These are phyloP conservation scores for Xenus cinereus DNA, from an alignment of 2,113 vertebrate genomes.

Conservation along the genomic window DNA sequence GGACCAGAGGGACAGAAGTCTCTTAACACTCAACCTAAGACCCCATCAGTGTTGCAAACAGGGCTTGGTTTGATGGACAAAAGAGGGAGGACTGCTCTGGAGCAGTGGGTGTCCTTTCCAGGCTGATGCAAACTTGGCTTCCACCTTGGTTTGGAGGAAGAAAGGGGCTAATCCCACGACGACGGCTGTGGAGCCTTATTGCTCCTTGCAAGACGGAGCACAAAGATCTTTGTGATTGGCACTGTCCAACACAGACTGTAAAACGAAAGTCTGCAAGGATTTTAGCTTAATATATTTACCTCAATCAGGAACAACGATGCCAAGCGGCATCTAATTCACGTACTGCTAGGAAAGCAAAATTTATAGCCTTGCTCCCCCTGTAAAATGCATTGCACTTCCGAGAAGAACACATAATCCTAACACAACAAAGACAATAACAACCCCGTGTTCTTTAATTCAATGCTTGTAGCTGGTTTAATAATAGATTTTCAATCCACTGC, in stretches of 20 bases:
- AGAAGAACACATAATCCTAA: constrained; percentile 12
- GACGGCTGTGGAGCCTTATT: not conserved
- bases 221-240: not conserved
- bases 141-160: not conserved
- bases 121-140: not conserved
- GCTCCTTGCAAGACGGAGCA: not conserved
- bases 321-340: not conserved
- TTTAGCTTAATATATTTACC: not conserved
- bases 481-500: constrained; percentile 46
- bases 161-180: not conserved
- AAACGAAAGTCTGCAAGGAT: not conserved
- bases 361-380: not conserved
- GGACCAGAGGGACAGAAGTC: not conserved
- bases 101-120: not conserved
- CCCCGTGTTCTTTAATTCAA: constrained; percentile 26
- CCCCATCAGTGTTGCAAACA: not conserved
- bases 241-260: not conserved
- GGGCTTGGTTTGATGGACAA: not conserved
- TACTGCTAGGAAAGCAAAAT: not conserved
- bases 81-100: not conserved
- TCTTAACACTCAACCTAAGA: not conserved
- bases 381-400: not conserved
- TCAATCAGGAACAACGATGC: not conserved
- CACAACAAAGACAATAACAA: constrained; percentile 44
- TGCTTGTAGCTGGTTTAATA: constrained; percentile 43